Evolutionary conservation across 2,888 invertebrate species (phyloP), one percentile per base, ranked within the genome.

Genomic region (Dynastes hyllus): DNA sequence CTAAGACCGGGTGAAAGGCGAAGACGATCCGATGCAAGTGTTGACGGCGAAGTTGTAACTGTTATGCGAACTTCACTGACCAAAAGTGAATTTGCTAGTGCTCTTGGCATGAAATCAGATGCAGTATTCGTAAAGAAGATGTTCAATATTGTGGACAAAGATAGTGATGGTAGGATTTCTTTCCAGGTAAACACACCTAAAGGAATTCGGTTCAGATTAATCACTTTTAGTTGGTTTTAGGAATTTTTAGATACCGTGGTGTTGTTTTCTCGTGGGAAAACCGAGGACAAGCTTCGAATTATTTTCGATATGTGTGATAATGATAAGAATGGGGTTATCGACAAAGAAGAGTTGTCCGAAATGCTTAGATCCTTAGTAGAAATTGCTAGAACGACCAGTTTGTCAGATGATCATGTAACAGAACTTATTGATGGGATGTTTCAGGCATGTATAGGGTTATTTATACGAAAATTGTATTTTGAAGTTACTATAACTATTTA

Each of bases 301-400:
- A 97, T 98, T 82, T 98, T 98, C 87, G 97, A 98, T 88, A 98
- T 98, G 98, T 98, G 98, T 85, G 98, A 98, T 87, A 96, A 97
- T 84, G 97, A 98, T 87, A 93, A 96, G 16, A 97, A 97, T 85
- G 97, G 98, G 0, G 96, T 97, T 0, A 98, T 98, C 79, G 97
- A 98, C 86, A 97, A 98, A 86, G 95, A 93, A 1, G 98, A 98
- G 87, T 91, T 98, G 27, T 97, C 96, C 29, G 97, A 97, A 88
- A 97, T 98, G 96, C 90, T 98, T 86, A 91, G 97, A 27, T 97
- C 97, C 0, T 89, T 98, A 40, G 97, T 98, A 0, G 97, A 97
- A 89, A 97, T 98, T 78, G 97, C 97, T 0, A 92, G 97, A 83
- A 97, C 97, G 0, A 96, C 97, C 0, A 97, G 97, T 80, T 89